Evolutionary conservation across 2,888 invertebrate genomes (phyloP).

Genomic region (Acutogordius australiensis): DNA sequence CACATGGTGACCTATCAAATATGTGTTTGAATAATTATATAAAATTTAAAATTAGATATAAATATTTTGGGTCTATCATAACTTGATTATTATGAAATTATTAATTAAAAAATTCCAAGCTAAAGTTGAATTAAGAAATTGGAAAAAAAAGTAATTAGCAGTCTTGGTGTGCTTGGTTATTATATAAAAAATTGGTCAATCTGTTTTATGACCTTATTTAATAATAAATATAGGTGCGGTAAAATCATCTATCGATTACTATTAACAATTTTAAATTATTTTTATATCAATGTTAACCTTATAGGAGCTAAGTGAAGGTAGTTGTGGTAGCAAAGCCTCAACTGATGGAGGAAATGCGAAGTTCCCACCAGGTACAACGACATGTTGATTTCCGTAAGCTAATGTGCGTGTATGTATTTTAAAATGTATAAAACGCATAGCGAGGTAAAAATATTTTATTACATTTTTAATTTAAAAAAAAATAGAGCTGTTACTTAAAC

Average conservation of each 20-base stretch:
- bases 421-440: background rate
- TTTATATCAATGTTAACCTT: background rate
- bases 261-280: background rate
- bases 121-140: too few species aligned
- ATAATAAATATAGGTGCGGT: too few species aligned
- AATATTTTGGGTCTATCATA: too few species aligned
- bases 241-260: too few species aligned
- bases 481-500: too few species aligned
- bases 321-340: background rate
- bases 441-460: background rate
- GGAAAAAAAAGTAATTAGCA: background rate
- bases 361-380: background rate
- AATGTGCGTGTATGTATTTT: background rate
- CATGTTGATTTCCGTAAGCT: background rate
- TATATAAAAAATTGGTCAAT: background rate
- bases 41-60: too few species aligned
- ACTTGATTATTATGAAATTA: too few species aligned
- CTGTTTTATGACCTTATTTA: too few species aligned
- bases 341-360: background rate
- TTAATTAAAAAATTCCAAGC: too few species aligned
- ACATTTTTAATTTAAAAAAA: background rate
- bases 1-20: too few species aligned
- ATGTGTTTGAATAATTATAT: too few species aligned
- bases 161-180: background rate
- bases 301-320: background rate